phyloP scores from a whole-genome alignment of 1,140 invertebrate species.

The Drosophila truncata region DNA sequence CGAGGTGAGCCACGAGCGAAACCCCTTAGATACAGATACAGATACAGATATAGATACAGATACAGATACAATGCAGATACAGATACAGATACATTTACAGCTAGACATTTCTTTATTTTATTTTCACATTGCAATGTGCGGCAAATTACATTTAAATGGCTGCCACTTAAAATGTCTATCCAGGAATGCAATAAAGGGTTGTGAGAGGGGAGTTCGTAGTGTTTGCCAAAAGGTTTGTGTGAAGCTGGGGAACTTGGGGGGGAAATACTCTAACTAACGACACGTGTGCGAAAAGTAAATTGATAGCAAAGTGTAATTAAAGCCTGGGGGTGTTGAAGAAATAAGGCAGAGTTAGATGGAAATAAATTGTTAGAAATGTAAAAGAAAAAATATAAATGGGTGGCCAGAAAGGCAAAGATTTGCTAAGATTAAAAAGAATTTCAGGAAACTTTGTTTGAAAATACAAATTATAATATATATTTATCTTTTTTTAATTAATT shows the following conservation, averaged over 20 bases:
- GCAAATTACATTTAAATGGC: slow-evolving; percentile 76
- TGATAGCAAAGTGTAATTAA: slow-evolving; percentile 1
- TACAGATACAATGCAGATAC: slow-evolving; percentile 17
- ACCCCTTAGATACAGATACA: slow-evolving; percentile 35
- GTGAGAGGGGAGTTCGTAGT: neutral
- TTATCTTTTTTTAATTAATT: neutral
- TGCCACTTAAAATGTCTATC: slow-evolving; percentile 65
- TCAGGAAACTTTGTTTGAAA: neutral
- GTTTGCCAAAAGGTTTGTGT: slow-evolving; percentile 10
- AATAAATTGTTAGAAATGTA: neutral
- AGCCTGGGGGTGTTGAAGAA: neutral
- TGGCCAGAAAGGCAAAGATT: neutral
- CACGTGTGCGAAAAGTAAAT: slow-evolving; percentile 42
- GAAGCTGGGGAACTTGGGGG: neutral
- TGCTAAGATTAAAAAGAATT: neutral
- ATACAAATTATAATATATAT: neutral
- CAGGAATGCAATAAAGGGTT: neutral
- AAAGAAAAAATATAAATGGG: neutral
- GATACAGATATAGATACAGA: slow-evolving; percentile 22
- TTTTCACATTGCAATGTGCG: slow-evolving; percentile 43
- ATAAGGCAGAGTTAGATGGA: too few species aligned
- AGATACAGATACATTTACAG: slow-evolving; percentile 15
- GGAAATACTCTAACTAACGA: slow-evolving; percentile 19
- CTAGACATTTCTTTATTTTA: slow-evolving; percentile 24
- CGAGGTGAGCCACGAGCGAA: slow-evolving; percentile 29